Conservation (phyloP, 2,113 vertebrate genomes). For the Dipodomys spectabilis region DNA sequence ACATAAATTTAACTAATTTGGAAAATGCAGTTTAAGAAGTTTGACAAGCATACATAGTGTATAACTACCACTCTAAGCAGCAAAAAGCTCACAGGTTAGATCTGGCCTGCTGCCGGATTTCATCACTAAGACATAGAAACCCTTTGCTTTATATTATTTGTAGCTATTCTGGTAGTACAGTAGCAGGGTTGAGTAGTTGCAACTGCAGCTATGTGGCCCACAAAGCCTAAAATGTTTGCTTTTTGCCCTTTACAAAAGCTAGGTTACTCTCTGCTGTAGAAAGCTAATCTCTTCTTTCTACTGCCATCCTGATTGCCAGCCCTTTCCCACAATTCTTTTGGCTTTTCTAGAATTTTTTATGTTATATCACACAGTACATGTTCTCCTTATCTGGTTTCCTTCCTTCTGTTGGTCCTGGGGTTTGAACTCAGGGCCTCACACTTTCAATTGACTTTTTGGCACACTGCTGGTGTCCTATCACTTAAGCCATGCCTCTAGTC, state of each 20-base stretch:
- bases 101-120: neutral
- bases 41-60: neutral
- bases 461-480: no score
- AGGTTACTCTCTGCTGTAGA: neutral
- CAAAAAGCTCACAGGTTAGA: neutral
- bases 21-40: slow-evolving; percentile 11
- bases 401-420: neutral
- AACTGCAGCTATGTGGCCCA: neutral
- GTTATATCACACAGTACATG: neutral
- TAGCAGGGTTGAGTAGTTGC: neutral
- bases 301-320: neutral
- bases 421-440: no score
- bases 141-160: no score
- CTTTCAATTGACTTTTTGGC: no score
- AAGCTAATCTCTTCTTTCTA: neutral
- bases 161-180: neutral
- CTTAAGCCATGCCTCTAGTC: no score
- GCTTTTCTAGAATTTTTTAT: slow-evolving; percentile 3
- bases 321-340: neutral
- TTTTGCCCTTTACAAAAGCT: neutral
- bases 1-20: neutral
- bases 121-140: no score
- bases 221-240: neutral
- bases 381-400: neutral
- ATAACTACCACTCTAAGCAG: neutral